Conservation (phyloP, 2,113 vertebrate genomes). For the Corythornis cristatus region DNA sequence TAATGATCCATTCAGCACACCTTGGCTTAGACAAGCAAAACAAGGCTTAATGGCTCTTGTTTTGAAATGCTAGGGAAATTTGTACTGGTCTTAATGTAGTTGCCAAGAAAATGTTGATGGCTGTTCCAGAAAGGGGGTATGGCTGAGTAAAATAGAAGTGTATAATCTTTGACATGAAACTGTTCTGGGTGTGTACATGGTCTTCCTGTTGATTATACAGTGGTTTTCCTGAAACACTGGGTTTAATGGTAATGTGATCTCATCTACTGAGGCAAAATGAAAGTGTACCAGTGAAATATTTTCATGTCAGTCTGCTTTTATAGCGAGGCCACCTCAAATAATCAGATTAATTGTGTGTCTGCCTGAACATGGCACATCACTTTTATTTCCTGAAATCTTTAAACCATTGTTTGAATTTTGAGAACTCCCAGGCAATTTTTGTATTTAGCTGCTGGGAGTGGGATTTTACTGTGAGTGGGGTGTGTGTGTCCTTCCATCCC, state of each 20-base stretch:
- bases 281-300: neutral
- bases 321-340: neutral
- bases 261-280: neutral
- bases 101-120: neutral
- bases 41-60: neutral
- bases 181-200: neutral
- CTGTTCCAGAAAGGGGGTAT: neutral
- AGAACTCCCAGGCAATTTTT: neutral
- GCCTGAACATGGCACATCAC: neutral
- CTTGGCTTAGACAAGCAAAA: neutral
- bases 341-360: neutral
- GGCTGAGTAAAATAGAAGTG: neutral
- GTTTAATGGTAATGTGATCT: neutral
- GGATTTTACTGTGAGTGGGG: neutral
- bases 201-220: slow-evolving; percentile 27
- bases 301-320: neutral
- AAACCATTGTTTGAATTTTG: neutral
- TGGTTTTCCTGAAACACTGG: slow-evolving; percentile 8
- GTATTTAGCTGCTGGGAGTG: neutral
- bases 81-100: neutral
- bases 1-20: neutral
- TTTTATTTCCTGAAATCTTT: neutral
- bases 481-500: neutral
- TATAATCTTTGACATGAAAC: neutral
- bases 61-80: neutral